Percentiles rank a stretch among this genome's conserved stretches.
These are phyloP conservation scores for Phymorhynchus buccinoides DNA, from an alignment of 1,140 invertebrate genomes.

Conservation along the genomic window DNA sequence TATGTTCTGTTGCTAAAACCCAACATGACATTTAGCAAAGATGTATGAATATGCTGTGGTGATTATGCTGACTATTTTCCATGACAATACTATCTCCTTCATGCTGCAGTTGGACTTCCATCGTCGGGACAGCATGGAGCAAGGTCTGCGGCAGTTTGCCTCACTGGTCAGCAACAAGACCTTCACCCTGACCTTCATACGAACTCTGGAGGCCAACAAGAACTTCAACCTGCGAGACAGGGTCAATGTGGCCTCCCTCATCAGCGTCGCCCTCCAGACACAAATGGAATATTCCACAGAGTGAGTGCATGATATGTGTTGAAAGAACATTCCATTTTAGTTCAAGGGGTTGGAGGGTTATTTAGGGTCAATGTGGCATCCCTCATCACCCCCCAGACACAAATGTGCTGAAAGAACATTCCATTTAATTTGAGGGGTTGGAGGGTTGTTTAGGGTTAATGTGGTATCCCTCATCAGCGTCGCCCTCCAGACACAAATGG, in stretches of 20 bases:
- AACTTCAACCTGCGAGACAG: slow-evolving; percentile 92
- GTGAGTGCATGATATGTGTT: too few species aligned
- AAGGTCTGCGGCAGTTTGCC: slow-evolving; percentile 93
- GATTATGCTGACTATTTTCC: too few species aligned
- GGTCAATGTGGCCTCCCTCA: slow-evolving; percentile 97
- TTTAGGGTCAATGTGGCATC: too few species aligned
- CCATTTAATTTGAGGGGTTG: too few species aligned
- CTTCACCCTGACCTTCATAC: slow-evolving; percentile 96
- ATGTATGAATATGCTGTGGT: too few species aligned
- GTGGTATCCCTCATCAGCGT: slow-evolving; percentile 99
- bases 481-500: slow-evolving; percentile 97
- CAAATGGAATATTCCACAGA: slow-evolving; percentile 99
- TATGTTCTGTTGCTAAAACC: too few species aligned
- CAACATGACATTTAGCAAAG: too few species aligned
- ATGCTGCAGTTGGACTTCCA: slow-evolving; percentile 86
- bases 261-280: slow-evolving; percentile 98
- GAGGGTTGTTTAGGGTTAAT: too few species aligned
- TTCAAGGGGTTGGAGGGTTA: too few species aligned
- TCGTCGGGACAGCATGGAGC: slow-evolving; percentile 89
- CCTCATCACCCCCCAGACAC: slow-evolving; percentile 96
- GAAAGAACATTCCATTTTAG: too few species aligned
- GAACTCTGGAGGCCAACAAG: slow-evolving; percentile 97
- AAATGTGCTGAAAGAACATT: too few species aligned
- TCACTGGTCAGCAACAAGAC: slow-evolving; percentile 98
- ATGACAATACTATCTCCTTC: too few species aligned